A percentile compares a stretch with the other conserved stretches of the same genome.
Evolutionary conservation across 2,888 invertebrate genomes (phyloP).

Genomic region (Melipona beecheii): DNA sequence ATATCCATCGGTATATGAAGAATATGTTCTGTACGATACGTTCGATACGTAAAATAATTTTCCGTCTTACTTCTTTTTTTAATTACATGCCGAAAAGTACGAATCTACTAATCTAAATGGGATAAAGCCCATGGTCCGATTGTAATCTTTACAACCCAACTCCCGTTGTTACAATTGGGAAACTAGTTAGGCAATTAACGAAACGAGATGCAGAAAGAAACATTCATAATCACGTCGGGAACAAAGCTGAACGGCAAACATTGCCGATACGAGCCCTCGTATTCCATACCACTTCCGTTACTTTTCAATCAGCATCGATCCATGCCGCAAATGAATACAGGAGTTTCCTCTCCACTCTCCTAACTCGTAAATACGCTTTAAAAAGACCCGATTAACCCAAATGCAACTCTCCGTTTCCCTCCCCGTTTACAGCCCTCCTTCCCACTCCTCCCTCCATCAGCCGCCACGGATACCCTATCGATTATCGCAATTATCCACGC

Average conservation of each 20-base stretch:
- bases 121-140: no score
- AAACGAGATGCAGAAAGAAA: not conserved
- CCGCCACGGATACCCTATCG: not conserved
- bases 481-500: constrained; percentile 2
- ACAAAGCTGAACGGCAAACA: not conserved
- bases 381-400: constrained; percentile 26
- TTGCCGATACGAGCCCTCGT: not conserved
- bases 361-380: constrained; percentile 8
- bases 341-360: not conserved
- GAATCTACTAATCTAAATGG: no score
- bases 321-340: constrained; percentile 8
- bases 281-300: not conserved
- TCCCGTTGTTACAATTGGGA: not conserved
- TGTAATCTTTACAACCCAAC: not conserved
- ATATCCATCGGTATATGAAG: no score
- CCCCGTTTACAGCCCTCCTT: no score
- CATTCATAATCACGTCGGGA: not conserved
- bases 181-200: not conserved
- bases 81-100: no score
- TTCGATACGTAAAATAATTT: no score
- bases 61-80: no score
- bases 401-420: not conserved
- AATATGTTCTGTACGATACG: no score
- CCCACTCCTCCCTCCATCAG: no score
- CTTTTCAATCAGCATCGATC: constrained; percentile 29